Evolutionary conservation across 2,113 vertebrate genomes (phyloP), one percentile per base, ranked within the genome.

Genomic region (Brachypteracias leptosomus): DNA sequence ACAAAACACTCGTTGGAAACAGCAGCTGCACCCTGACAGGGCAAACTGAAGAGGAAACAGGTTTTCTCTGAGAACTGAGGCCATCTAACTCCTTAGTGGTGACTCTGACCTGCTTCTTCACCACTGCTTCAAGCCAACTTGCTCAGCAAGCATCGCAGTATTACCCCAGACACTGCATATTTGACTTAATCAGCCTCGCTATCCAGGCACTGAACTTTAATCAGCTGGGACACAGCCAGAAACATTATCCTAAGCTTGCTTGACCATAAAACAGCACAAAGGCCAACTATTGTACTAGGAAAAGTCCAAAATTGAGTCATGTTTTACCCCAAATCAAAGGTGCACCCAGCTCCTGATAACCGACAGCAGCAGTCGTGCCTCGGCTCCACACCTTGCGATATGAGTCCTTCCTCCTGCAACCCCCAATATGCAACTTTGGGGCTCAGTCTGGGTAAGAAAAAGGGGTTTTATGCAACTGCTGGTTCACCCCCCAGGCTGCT

Each of bases 321-420:
- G 0, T 28, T 68, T 44, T 40, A 80, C 8, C 28, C 36, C 31
- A 40, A 44, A 82, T 16, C 40, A 70, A 61, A 70, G 24, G 36
- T 2, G 2, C 12, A 26, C 9, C 3, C 28, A 17, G 55, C 12
- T 74, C 17, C 0, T 0, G 4, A 7, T 2, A 88, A 33, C n/a
- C 15, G 2, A 2, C 31, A 66, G 51, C 33, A 65, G 52, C 2
- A 2, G 14, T 6, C 0, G 0, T 40, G 28, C 55, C 59, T 51
- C 9, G 1, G 66, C 58, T 75, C 49, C 7, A 16, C 1, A 2
- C 40, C 19, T 62, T 22, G 42, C 1, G 1, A 66, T 42, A 44
- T 0, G 0, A 81, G 26, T 12, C 22, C 21, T 73, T 88, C 52
- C 36, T 57, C 40, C 21, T 11, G 11, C 2, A 5, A 2, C 15